A percentile compares a stretch with the other conserved stretches of the same genome.
These are phyloP conservation scores for Drosophila longiperda DNA, from an alignment of 2,888 invertebrate genomes.

Conservation along the genomic window DNA sequence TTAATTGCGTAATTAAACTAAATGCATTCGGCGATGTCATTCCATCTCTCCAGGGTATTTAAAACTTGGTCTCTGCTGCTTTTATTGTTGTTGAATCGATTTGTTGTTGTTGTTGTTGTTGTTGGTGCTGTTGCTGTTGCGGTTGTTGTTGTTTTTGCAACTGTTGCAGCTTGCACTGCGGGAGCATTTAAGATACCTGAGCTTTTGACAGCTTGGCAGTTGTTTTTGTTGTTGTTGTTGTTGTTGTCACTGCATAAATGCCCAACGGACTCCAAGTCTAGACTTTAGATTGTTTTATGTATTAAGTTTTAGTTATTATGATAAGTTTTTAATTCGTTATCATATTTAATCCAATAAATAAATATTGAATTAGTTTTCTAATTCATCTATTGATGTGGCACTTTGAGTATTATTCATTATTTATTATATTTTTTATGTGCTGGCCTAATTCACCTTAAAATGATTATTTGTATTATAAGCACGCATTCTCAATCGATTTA, in stretches of 20 bases:
- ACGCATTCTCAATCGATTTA: background rate
- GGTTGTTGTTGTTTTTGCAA: background rate
- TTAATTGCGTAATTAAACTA: constrained; percentile 60
- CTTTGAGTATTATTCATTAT: constrained; percentile 12
- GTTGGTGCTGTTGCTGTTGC: background rate
- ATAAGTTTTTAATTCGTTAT: constrained; percentile 11
- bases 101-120: background rate
- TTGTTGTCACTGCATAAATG: constrained; percentile 18
- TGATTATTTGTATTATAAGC: background rate
- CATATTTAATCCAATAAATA: background rate
- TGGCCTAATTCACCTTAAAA: background rate
- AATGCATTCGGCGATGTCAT: constrained; percentile 32
- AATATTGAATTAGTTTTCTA: background rate
- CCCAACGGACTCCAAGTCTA: constrained; percentile 21
- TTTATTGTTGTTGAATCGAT: background rate
- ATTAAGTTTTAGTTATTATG: constrained; percentile 5
- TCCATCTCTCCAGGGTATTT: constrained; percentile 23
- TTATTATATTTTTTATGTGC: background rate
- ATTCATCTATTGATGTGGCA: constrained; percentile 16
- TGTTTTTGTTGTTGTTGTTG: constrained; percentile 12
- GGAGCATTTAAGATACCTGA: constrained; percentile 17
- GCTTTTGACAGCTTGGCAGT: constrained; percentile 28
- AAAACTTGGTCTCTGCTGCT: constrained; percentile 13
- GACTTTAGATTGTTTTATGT: constrained; percentile 17
- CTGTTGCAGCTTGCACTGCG: constrained; percentile 18